Evolutionary conservation across 2,888 invertebrate genomes (phyloP).

Genomic region (Mellilla xanthometata): DNA sequence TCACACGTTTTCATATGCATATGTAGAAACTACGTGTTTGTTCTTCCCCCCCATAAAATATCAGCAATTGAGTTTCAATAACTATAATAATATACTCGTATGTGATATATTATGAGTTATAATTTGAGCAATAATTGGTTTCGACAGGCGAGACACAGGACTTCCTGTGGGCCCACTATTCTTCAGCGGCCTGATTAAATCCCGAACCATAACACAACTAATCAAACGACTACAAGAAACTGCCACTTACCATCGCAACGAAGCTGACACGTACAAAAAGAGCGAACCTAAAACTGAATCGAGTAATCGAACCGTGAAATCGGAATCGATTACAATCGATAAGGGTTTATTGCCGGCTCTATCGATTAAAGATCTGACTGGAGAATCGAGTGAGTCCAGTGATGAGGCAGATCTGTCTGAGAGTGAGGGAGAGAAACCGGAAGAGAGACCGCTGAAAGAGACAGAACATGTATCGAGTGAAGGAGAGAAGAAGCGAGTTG

Average conservation of each 20-base stretch:
- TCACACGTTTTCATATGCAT: too few species aligned
- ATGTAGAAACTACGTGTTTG: too few species aligned
- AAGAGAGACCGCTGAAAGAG: constrained; percentile 18
- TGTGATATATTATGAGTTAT: too few species aligned
- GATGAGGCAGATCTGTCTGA: constrained; percentile 39
- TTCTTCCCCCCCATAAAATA: too few species aligned
- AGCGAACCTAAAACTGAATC: constrained; percentile 8
- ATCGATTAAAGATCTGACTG: constrained; percentile 39
- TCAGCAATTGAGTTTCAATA: too few species aligned
- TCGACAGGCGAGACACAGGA: constrained; percentile 43
- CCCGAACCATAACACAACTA: constrained; percentile 56
- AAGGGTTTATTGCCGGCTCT: constrained; percentile 46
- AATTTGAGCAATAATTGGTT: too few species aligned
- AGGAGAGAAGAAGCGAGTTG: constrained; percentile 30
- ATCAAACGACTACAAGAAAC: constrained; percentile 60
- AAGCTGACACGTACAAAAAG: constrained; percentile 41
- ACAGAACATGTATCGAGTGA: constrained; percentile 23
- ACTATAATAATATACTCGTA: too few species aligned
- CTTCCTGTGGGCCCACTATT: constrained; percentile 67
- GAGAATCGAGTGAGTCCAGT: constrained; percentile 33
- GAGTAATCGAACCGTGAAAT: constrained; percentile 17
- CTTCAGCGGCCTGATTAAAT: constrained; percentile 70
- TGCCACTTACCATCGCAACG: constrained; percentile 51
- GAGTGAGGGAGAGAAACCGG: constrained; percentile 20
- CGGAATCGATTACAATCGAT: constrained; percentile 28